Base-by-base conservation (phyloP, 2,888 invertebrate species). In the Trissonchulus sp. region DNA sequence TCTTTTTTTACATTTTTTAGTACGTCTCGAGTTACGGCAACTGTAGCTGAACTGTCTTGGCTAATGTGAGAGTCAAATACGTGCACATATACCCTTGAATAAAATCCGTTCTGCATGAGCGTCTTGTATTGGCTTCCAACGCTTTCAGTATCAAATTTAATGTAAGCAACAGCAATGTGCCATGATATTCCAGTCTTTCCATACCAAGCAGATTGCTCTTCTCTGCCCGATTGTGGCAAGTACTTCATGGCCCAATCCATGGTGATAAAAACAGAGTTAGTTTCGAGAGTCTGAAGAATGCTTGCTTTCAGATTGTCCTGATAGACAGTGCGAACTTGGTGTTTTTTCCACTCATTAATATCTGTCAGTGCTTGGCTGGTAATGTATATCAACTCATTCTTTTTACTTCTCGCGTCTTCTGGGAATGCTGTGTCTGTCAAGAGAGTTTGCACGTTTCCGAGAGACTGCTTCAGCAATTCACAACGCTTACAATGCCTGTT, bases 201-300 rank as follows among this genome's bases (percentile, higher is more conserved):
- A 69, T 28, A 69, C 69, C 69, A 69, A 28, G 31, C 33, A 15
- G 69, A 8, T 69, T 69, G 69, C 3, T 15, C 15, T 34, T 69
- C 69, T 8, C 69, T 33, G 3, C 69, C 35, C 33, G 31, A 34
- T 34, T 15, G 2, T 33, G 69, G 69, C 31, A 33, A 28, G 8
- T 15, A 35, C 28, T 69, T 69, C 69, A 69, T 69, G 33, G 69
- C 36, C 69, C 69, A 30, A 33, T 69, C 35, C 35, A 63, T 63
- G 3, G 15, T 15, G 15, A 63, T 3, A 30, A 63, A 63, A 3
- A 63, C 65, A 15, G 15, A 3, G 30, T 15, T 63, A n/a, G 15
- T 30, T n/a, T n/a, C 69, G 2, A 30, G 36, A n/a, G 15, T 69
- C 34, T 69, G 3, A 30, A 69, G 23, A 35, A 69, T 33, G 15